Conservation (phyloP, 1,140 invertebrate genomes). For the Homalodisca vitripennis region DNA sequence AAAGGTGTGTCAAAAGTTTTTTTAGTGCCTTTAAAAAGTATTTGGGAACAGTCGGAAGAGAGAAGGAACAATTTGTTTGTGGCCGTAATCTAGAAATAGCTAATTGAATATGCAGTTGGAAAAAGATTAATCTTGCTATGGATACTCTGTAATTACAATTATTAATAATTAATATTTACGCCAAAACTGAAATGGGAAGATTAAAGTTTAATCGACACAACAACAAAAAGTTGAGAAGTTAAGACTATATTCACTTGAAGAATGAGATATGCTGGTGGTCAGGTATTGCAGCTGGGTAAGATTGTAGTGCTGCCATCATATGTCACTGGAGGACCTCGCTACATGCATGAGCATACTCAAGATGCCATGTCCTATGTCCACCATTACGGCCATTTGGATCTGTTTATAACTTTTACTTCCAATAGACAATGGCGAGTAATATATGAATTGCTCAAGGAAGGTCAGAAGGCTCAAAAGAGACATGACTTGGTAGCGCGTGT, state of each 20-base stretch:
- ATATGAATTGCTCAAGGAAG: no score
- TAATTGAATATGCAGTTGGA: no score
- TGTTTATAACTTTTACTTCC: constrained; percentile 36
- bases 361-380: constrained; percentile 51
- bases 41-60: no score
- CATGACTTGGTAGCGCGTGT: no score
- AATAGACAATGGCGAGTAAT: constrained; percentile 40
- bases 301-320: constrained; percentile 45
- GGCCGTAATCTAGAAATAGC: no score
- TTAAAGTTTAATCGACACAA: constrained; percentile 47
- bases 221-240: constrained; percentile 50
- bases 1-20: no score
- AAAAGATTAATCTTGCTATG: no score
- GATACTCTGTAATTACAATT: no score
- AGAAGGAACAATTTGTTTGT: no score
- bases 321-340: constrained; percentile 47
- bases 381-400: constrained; percentile 45
- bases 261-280: constrained; percentile 39
- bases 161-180: no score
- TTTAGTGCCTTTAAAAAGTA: no score
- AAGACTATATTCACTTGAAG: constrained; percentile 48
- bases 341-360: constrained; percentile 50
- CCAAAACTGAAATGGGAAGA: constrained; percentile 49
- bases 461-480: no score
- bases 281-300: constrained; percentile 36